A percentile compares a stretch with the other conserved stretches of the same genome.
phyloP scores from a whole-genome alignment of 53 echinoderm and acorn worm species.

The Patiria pectinifera region DNA sequence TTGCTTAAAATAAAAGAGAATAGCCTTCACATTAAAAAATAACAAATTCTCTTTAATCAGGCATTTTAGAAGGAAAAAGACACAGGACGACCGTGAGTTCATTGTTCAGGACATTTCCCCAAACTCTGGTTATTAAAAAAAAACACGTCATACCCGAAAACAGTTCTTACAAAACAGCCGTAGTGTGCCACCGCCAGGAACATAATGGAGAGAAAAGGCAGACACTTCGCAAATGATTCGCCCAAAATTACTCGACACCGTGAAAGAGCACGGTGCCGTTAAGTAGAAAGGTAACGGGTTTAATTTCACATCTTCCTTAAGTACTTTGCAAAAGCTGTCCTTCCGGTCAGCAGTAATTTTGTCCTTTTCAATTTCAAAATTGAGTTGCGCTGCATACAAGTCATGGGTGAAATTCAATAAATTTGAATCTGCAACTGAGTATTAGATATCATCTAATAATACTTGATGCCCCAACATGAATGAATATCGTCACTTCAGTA shows the following conservation, averaged over 20 bases:
- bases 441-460: background rate
- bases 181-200: background rate
- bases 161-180: conserved; percentile 24
- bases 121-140: too few relatives aligned
- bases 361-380: background rate
- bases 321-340: background rate
- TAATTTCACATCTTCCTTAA: conserved; percentile 1
- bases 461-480: background rate
- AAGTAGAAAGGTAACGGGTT: background rate
- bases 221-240: background rate
- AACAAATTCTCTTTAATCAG: too few relatives aligned
- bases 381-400: background rate
- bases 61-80: too few relatives aligned
- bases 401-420: background rate
- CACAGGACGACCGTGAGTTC: too few relatives aligned
- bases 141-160: background rate
- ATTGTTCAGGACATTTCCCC: too few relatives aligned
- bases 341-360: conserved; percentile 25
- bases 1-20: too few relatives aligned
- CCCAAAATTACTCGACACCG: background rate
- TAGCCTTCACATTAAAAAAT: too few relatives aligned
- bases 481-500: background rate
- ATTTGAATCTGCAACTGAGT: background rate
- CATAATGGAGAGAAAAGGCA: background rate
- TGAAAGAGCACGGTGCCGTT: conserved; percentile 18